Evolutionary conservation across 2,888 invertebrate species (phyloP).

Genomic region (Thalpophila matura): DNA sequence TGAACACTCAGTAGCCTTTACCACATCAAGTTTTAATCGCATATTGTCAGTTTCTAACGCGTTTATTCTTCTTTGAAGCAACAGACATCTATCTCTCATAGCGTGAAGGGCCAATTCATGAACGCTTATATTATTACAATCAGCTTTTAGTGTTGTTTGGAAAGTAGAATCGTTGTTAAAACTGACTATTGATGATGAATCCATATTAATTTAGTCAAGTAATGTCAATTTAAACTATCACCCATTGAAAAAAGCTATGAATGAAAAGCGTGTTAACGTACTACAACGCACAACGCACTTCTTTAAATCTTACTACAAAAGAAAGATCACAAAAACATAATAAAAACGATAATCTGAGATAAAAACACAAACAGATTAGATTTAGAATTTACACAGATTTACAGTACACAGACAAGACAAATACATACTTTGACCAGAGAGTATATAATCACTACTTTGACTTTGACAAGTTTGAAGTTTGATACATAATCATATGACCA

Average conservation of each 20-base stretch:
- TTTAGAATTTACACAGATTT: too few relatives aligned
- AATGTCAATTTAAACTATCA: neutral
- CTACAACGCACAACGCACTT: slow-evolving; percentile 18
- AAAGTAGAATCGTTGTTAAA: slow-evolving; percentile 87
- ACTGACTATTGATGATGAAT: slow-evolving; percentile 87
- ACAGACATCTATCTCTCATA: slow-evolving; percentile 95
- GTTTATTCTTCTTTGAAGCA: slow-evolving; percentile 93
- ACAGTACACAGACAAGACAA: too few relatives aligned
- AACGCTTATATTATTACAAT: slow-evolving; percentile 89
- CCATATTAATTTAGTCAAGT: slow-evolving; percentile 74
- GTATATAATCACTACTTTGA: too few relatives aligned
- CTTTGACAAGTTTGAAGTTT: too few relatives aligned
- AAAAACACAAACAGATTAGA: slow-evolving; percentile 16
- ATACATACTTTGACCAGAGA: too few relatives aligned
- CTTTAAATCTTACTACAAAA: neutral
- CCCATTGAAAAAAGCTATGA: slow-evolving; percentile 19
- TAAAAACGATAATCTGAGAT: neutral
- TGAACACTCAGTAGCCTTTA: slow-evolving; percentile 74
- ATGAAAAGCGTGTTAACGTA: slow-evolving; percentile 15
- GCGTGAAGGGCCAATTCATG: slow-evolving; percentile 95
- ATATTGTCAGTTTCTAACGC: slow-evolving; percentile 94
- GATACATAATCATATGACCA: too few relatives aligned
- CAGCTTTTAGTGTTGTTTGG: slow-evolving; percentile 84
- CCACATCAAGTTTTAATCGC: slow-evolving; percentile 87
- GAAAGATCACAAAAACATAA: slow-evolving; percentile 42